Base-by-base conservation (phyloP, 1,140 invertebrate species). In the Saxidomus purpurata region DNA sequence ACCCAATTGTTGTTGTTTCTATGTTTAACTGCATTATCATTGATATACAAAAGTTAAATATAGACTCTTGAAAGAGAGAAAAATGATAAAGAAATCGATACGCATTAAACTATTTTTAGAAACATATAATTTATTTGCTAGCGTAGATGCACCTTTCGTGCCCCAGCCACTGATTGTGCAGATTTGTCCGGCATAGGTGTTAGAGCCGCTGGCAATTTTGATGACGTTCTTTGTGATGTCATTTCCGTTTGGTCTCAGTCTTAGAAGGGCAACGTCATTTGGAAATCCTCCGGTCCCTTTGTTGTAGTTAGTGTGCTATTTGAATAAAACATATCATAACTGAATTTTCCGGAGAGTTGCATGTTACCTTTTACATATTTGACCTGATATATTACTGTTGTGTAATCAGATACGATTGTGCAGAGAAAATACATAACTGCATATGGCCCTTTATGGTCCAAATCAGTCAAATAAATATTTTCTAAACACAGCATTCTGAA, bases 151-250 rank as follows among this genome's bases (percentile, higher is more conserved):
- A 81, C 79, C 79, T 22, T 49, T 81, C 13, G 63, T 55, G 9
- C 79, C 79, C 79, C 79, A 81, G 43, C 79, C 79, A 43, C 79
- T 81, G 49, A 81, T 81, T 11, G 52, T 43, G 43, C 79, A 81
- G 1, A 15, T 38, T 43, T 59, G 31, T 22, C 59, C 59, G 17
- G 55, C 55, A 63, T 34, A 81, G 15, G 19, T n/a, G 8, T 61
- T n/a, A 0, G 11, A 38, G 22, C 40, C 79, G 15, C 22, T 38
- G 0, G 79, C 79, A 19, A 81, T 8, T 38, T 17, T 36, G n/a
- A 81, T 81, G 3, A 43, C 34, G 34, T 61, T 81, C 17, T n/a
- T 43, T n/a, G 79, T n/a, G 31, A 81, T 81, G 36, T 81, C 49
- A 28, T 6, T 11, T 28, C 52, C 52, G 19, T 34, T 59, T 40